Evolutionary conservation across 2,113 vertebrate species (phyloP).

Genomic region (Brachypodius melanocephalos): DNA sequence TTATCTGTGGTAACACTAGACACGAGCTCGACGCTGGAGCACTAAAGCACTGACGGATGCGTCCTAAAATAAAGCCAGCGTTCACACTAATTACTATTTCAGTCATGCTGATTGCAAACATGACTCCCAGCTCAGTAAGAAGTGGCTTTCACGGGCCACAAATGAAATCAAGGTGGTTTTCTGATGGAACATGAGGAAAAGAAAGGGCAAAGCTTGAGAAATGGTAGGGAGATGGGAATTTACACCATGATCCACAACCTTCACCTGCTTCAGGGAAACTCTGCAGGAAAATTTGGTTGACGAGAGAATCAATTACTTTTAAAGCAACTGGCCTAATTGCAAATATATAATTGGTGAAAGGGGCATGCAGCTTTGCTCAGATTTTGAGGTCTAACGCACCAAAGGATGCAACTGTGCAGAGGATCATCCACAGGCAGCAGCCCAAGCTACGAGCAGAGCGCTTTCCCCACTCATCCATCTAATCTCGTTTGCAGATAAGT

Average conservation of each 20-base stretch:
- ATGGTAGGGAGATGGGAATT: neutral
- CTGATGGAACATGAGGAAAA: neutral
- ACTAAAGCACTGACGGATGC: conserved; percentile 48
- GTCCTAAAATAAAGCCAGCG: conserved; percentile 57
- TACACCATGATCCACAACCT: rapidly evolving
- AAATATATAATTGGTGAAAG: rapidly evolving
- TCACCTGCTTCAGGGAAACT: neutral
- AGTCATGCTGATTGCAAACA: neutral
- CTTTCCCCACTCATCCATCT: neutral
- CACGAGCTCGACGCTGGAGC: neutral
- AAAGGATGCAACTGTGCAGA: neutral
- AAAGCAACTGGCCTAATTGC: neutral
- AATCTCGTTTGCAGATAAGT: conserved; percentile 4
- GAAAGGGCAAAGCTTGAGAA: neutral
- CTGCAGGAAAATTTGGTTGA: neutral
- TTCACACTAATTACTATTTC: conserved; percentile 47
- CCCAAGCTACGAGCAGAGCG: neutral
- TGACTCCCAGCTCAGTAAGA: neutral
- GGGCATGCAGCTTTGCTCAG: neutral
- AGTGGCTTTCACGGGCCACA: neutral
- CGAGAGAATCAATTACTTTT: neutral
- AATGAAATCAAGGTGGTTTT: neutral
- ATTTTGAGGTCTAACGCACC: rapidly evolving
- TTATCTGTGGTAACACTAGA: conserved; percentile 23
- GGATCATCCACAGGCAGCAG: neutral